Percentiles rank a stretch among this genome's conserved stretches.
These are phyloP conservation scores for Microplitis mediator DNA, from an alignment of 1,140 invertebrate species.

Conservation along the genomic window DNA sequence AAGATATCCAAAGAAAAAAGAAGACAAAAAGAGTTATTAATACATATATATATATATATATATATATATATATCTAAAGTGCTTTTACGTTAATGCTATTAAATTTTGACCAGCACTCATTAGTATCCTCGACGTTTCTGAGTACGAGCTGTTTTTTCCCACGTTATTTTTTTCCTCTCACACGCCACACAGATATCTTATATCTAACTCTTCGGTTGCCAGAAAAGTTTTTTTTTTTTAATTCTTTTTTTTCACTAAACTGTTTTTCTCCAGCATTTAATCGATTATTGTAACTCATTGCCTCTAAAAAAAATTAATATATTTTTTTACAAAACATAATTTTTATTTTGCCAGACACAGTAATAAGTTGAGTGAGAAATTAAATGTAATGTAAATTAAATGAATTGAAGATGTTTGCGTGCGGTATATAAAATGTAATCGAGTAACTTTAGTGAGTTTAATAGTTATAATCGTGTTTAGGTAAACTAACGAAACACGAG, in stretches of 20 bases:
- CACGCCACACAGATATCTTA: not conserved
- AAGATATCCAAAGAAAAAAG: constrained; percentile 1
- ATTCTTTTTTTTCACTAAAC: not conserved
- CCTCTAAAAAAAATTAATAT: not conserved
- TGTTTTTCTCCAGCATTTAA: not conserved
- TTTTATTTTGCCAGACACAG: not conserved
- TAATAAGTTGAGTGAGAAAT: not conserved
- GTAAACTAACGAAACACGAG: not conserved
- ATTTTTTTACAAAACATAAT: not conserved
- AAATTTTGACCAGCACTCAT: constrained; percentile 33
- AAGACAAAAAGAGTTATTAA: constrained; percentile 17
- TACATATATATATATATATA: constrained; percentile 1
- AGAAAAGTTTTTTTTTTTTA: not conserved
- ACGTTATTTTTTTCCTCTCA: not conserved
- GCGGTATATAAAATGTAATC: not conserved
- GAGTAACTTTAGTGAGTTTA: constrained; percentile 2
- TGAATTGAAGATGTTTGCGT: not conserved
- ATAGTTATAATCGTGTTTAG: constrained; percentile 7
- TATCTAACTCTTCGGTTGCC: not conserved
- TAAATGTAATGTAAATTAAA: not conserved
- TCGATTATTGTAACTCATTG: not conserved
- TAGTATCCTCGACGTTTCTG: constrained; percentile 17
- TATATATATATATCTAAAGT: not conserved
- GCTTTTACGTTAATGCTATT: constrained; percentile 20
- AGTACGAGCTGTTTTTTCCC: not conserved